phyloP scores from a whole-genome alignment of 2,797 vertebrate genomes.

The Oreortyx pictus region DNA sequence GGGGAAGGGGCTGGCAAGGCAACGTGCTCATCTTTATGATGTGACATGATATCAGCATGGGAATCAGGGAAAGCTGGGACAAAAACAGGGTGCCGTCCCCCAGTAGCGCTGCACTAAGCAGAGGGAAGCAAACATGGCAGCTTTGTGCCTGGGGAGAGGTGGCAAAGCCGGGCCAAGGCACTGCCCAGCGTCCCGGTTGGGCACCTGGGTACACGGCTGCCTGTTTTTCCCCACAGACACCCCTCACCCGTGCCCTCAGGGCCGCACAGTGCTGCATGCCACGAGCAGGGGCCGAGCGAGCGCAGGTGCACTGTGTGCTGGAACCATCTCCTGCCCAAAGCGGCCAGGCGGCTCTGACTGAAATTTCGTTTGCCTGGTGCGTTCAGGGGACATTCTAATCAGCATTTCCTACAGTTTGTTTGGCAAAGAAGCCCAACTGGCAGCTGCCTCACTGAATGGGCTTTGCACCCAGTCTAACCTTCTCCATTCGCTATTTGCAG shows the following conservation, averaged over 20 bases:
- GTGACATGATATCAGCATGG: too few species aligned
- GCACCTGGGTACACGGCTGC: not conserved
- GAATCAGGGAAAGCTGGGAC: not conserved
- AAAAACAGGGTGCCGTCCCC: not conserved
- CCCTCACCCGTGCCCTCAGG: not conserved
- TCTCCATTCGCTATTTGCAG: conserved; percentile 40
- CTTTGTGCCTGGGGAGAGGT: not conserved
- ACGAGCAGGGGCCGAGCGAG: not conserved
- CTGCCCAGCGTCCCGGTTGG: not conserved
- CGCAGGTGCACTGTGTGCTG: not conserved
- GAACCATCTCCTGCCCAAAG: not conserved
- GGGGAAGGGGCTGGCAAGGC: not conserved
- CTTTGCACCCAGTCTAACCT: conserved; percentile 74
- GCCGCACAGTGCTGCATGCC: not conserved
- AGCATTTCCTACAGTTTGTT: conserved; percentile 63
- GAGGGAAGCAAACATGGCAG: accelerated
- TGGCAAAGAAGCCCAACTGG: conserved; percentile 64
- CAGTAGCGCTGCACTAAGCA: not conserved
- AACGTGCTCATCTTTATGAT: too few species aligned
- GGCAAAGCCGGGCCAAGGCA: not conserved
- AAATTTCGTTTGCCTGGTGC: conserved; percentile 58
- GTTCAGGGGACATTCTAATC: conserved; percentile 55
- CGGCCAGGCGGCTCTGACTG: conserved; percentile 29
- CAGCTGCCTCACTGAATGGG: conserved; percentile 75
- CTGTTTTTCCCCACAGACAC: accelerated